Evolutionary conservation across 2,797 vertebrate genomes (phyloP).

Genomic region (Aplochiton taeniatus): DNA sequence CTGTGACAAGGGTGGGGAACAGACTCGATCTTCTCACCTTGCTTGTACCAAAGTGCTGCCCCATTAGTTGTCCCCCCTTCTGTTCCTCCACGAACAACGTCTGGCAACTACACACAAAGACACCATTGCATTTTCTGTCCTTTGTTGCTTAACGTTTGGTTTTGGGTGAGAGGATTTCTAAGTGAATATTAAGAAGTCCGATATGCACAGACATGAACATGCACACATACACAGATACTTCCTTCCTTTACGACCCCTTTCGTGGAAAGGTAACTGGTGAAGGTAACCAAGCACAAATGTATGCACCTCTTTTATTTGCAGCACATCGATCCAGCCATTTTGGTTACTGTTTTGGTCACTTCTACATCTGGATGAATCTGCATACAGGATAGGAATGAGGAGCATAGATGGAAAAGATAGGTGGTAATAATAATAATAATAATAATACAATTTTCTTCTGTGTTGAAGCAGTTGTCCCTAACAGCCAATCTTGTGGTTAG

Average conservation of each 20-base stretch:
- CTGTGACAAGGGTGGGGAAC: conserved; percentile 19
- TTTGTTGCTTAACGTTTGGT: conserved; percentile 47
- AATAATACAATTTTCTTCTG: conserved; percentile 51
- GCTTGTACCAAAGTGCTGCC: conserved; percentile 83
- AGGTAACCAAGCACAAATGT: conserved; percentile 71
- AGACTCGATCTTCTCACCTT: conserved; percentile 68
- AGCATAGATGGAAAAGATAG: neutral
- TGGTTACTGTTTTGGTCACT: conserved; percentile 45
- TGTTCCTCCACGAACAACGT: conserved; percentile 60
- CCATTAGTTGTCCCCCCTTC: conserved; percentile 63
- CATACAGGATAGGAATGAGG: conserved; percentile 43
- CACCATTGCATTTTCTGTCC: conserved; percentile 48
- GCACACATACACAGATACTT: conserved; percentile 17
- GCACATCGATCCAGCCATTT: conserved; percentile 51
- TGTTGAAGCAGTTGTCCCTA: conserved; percentile 59
- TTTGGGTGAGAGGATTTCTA: conserved; percentile 53
- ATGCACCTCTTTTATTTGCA: conserved; percentile 65
- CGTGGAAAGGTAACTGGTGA: conserved; percentile 52
- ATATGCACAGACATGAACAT: conserved; percentile 47
- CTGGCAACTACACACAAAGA: conserved; percentile 58
- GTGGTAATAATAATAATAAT: conserved; percentile 42
- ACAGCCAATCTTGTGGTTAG: conserved; percentile 67
- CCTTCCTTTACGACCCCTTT: conserved; percentile 46
- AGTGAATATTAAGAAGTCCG: conserved; percentile 36
- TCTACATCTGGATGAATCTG: conserved; percentile 9